Conservation (phyloP, 2,888 invertebrate species). For the Argynnis bischoffii region DNA sequence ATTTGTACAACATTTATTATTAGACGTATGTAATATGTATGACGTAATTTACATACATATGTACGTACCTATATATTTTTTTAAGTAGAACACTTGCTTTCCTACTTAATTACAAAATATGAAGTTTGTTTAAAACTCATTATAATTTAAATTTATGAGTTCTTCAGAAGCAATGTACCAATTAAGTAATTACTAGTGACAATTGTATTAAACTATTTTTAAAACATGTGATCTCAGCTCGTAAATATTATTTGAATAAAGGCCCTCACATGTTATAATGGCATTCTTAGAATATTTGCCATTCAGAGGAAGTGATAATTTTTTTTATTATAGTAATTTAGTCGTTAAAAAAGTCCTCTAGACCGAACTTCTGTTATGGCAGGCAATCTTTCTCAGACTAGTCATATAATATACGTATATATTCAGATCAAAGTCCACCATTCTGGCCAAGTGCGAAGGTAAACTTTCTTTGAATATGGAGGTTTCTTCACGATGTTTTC, state of each 20-base stretch:
- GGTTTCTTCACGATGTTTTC: no score
- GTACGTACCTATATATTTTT: neutral
- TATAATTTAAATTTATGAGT: conserved; percentile 31
- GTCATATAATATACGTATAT: no score
- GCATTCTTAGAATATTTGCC: conserved; percentile 8
- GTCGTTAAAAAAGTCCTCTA: no score
- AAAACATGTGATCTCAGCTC: conserved; percentile 32
- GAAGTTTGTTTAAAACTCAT: conserved; percentile 24
- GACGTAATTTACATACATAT: neutral
- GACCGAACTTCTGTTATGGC: no score
- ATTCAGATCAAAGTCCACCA: no score
- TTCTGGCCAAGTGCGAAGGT: no score
- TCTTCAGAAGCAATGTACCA: conserved; percentile 39
- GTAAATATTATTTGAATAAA: conserved; percentile 32
- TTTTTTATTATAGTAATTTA: no score
- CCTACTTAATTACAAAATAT: conserved; percentile 7
- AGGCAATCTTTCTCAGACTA: no score
- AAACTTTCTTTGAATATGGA: no score
- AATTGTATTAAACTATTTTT: conserved; percentile 38
- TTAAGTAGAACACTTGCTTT: conserved; percentile 3
- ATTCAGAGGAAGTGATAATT: no score
- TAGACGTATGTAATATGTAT: no score
- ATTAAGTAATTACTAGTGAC: conserved; percentile 35
- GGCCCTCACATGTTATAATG: conserved; percentile 8
- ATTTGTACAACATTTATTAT: no score